Conservation (phyloP, 2,888 invertebrate genomes). For the Phorcus lineatus region DNA sequence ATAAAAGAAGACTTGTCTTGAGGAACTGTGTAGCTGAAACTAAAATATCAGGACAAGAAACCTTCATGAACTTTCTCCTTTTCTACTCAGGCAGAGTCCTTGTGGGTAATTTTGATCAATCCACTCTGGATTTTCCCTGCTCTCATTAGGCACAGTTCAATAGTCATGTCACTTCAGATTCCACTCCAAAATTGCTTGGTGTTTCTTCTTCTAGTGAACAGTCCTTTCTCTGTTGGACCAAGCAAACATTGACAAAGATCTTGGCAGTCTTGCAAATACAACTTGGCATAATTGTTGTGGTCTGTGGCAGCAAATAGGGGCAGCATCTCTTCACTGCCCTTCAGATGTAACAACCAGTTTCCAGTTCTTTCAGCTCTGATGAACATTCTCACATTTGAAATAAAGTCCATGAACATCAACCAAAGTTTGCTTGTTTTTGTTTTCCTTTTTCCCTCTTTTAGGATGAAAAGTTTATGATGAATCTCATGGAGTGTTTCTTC, state of each 20-base stretch:
- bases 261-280: not conserved
- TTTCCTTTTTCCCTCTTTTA: too few species aligned
- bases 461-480: too few species aligned
- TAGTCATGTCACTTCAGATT: not conserved
- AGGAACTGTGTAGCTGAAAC: too few species aligned
- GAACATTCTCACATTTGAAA: constrained; percentile 35
- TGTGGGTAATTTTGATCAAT: not conserved
- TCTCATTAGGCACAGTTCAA: not conserved
- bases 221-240: not conserved
- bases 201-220: not conserved
- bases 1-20: not conserved
- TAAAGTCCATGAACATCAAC: constrained; percentile 38
- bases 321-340: constrained; percentile 39
- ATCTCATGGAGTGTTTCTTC: too few species aligned
- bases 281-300: constrained; percentile 57
- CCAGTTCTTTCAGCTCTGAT: constrained; percentile 43
- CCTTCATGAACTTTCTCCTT: not conserved
- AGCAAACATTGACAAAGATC: not conserved
- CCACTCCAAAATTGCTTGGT: not conserved
- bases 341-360: constrained; percentile 42
- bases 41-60: not conserved
- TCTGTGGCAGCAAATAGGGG: constrained; percentile 56
- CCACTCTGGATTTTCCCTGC: not conserved
- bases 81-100: not conserved
- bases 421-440: too few species aligned